Conservation (phyloP, 2,113 vertebrate species). For the Pungitius pungitius region DNA sequence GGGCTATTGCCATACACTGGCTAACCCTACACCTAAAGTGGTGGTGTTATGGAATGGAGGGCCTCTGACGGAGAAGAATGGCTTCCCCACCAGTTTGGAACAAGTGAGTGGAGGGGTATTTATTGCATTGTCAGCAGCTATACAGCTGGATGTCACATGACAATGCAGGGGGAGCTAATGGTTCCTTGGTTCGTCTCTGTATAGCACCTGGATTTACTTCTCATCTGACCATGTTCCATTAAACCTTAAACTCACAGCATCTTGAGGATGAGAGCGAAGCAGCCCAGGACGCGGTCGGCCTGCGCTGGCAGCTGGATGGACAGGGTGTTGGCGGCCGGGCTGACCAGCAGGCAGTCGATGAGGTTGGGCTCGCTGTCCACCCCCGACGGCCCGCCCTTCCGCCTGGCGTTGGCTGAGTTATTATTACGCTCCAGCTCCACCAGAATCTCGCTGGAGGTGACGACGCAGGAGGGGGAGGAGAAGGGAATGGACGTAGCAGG, state of each 20-base stretch:
- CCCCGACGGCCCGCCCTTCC: slow-evolving; percentile 85
- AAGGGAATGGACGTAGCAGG: slow-evolving; percentile 64
- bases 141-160: not conserved
- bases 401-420: slow-evolving; percentile 88
- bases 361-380: slow-evolving; percentile 96
- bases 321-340: slow-evolving; percentile 92
- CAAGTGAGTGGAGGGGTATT: too few relatives aligned
- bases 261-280: slow-evolving; percentile 97
- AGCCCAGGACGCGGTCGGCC: slow-evolving; percentile 94
- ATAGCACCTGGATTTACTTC: too few relatives aligned
- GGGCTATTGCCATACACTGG: too few relatives aligned
- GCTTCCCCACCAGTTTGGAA: too few relatives aligned
- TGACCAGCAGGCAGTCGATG: slow-evolving; percentile 98
- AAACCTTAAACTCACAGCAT: slow-evolving; percentile 90
- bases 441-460: slow-evolving; percentile 95
- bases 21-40: too few relatives aligned
- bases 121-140: too few relatives aligned
- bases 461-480: slow-evolving; percentile 82
- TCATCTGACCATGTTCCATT: not conserved
- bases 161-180: not conserved
- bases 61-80: too few relatives aligned
- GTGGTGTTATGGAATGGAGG: too few relatives aligned
- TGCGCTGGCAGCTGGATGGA: slow-evolving; percentile 97
- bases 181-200: not conserved
- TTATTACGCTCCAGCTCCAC: slow-evolving; percentile 97